These are phyloP conservation scores for Lathamus discolor DNA, from an alignment of 2,113 vertebrate genomes.

Conservation along the genomic window DNA sequence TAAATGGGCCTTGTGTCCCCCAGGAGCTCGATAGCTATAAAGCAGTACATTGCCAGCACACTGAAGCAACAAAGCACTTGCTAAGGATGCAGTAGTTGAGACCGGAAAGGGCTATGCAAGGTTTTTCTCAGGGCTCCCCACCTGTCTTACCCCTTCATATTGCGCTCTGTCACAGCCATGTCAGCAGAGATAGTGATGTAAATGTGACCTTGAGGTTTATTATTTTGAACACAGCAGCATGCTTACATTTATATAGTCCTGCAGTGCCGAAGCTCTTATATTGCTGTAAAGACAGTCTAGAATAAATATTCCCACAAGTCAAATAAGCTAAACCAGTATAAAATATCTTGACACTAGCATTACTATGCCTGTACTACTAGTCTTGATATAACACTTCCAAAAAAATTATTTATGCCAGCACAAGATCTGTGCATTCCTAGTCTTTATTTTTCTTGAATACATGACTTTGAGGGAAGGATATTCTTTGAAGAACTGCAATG, in stretches of 20 bases:
- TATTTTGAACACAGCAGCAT: neutral
- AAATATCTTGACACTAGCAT: neutral
- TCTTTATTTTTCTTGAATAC: neutral
- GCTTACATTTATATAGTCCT: neutral
- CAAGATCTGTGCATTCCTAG: neutral
- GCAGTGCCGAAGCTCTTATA: neutral
- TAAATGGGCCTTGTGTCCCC: neutral
- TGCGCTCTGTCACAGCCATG: neutral
- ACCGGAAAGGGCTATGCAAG: rapidly evolving
- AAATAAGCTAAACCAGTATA: neutral
- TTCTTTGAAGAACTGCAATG: neutral
- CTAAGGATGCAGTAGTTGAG: neutral
- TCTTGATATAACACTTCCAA: neutral
- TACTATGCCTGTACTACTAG: neutral
- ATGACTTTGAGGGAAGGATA: neutral
- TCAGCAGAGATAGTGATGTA: neutral
- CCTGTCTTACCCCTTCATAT: neutral
- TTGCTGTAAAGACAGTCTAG: neutral
- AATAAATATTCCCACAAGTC: neutral
- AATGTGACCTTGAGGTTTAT: neutral
- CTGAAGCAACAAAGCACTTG: neutral
- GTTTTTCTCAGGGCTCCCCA: neutral
- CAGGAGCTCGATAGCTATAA: rapidly evolving
- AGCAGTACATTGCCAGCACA: neutral
- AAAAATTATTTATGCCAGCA: neutral